Percentiles rank a stretch among this genome's conserved stretches.
These are phyloP conservation scores for Morpho helenor DNA, from an alignment of 2,888 invertebrate genomes.

Conservation along the genomic window DNA sequence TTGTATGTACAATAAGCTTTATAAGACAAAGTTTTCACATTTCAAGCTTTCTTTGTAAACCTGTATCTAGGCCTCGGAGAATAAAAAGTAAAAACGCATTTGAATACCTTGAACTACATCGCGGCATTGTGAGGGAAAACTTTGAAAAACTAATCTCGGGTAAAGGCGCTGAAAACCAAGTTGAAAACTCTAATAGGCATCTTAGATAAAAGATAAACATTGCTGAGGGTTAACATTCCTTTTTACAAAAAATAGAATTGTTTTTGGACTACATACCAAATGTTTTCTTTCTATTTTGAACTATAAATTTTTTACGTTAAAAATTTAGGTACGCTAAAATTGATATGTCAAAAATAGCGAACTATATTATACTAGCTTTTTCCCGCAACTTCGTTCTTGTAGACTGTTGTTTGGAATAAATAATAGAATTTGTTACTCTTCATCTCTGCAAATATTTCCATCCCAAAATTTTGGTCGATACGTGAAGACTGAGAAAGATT, in stretches of 20 bases:
- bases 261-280: background rate
- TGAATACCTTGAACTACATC: slow-evolving; percentile 19
- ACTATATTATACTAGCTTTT: too few relatives aligned
- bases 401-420: too few relatives aligned
- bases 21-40: slow-evolving; percentile 14
- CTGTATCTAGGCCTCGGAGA: slow-evolving; percentile 13
- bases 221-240: slow-evolving; percentile 3
- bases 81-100: slow-evolving; percentile 13
- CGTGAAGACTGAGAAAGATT: too few relatives aligned
- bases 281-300: background rate
- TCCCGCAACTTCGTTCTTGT: too few relatives aligned
- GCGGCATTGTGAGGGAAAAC: slow-evolving; percentile 12
- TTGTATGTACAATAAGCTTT: background rate
- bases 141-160: slow-evolving; percentile 15
- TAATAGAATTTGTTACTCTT: too few relatives aligned
- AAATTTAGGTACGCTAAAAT: background rate
- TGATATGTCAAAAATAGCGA: background rate
- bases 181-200: slow-evolving; percentile 10
- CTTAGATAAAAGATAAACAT: slow-evolving; percentile 12
- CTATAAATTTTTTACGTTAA: background rate
- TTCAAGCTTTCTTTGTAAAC: slow-evolving; percentile 7
- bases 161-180: slow-evolving; percentile 9
- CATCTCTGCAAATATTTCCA: too few relatives aligned
- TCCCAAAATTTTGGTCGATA: too few relatives aligned
- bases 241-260: background rate